These are phyloP conservation scores for Mactra quadrangularis DNA, from an alignment of 1,140 invertebrate genomes.

Conservation along the genomic window DNA sequence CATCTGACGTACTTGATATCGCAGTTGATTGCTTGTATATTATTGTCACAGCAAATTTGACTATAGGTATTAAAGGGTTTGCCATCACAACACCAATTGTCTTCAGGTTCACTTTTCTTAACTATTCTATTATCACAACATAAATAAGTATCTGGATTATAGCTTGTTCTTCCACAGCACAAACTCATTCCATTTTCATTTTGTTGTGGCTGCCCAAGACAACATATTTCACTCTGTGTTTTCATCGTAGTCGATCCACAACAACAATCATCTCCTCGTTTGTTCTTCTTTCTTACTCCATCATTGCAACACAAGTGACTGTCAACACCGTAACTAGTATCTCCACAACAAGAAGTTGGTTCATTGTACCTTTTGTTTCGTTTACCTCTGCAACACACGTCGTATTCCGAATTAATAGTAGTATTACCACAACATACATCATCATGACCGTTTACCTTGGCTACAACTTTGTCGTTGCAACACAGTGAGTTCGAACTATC, in stretches of 20 bases:
- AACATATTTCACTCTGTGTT: conserved; percentile 8
- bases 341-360: conserved; percentile 16
- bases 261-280: conserved; percentile 26
- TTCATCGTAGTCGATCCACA: conserved; percentile 32
- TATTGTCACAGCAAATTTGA: conserved; percentile 22
- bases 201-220: conserved; percentile 8
- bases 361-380: not conserved
- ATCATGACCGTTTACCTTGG: conserved; percentile 4
- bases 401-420: conserved; percentile 6
- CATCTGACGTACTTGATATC: not conserved
- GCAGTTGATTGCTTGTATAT: not conserved
- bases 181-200: not conserved
- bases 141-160: not conserved
- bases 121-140: conserved; percentile 16
- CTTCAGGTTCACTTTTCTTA: not conserved
- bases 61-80: conserved; percentile 1
- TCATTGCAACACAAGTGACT: conserved; percentile 39
- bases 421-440: conserved; percentile 39
- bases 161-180: conserved; percentile 22
- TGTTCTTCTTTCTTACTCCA: not conserved
- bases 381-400: conserved; percentile 15
- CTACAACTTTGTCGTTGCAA: not conserved
- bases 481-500: not conserved
- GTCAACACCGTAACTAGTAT: conserved; percentile 22
- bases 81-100: conserved; percentile 38